These are phyloP conservation scores for Lepidurus couesii DNA, from an alignment of 1,140 invertebrate genomes.

Conservation along the genomic window DNA sequence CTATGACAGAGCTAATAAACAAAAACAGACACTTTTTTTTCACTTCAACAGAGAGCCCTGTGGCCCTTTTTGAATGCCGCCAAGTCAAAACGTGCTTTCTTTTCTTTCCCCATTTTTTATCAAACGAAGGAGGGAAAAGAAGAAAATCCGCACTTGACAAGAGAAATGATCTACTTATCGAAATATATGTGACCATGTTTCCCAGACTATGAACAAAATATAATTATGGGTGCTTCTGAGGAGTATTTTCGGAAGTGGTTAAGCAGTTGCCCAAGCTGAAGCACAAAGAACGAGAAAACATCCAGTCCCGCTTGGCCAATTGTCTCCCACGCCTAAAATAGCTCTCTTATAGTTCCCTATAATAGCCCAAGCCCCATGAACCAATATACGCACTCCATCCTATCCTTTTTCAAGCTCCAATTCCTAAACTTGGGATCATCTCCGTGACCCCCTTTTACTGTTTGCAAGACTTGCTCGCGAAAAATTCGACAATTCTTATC, in stretches of 20 bases:
- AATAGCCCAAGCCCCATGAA: neutral
- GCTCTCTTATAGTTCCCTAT: neutral
- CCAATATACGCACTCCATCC: neutral
- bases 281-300: neutral
- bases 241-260: constrained; percentile 5
- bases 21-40: neutral
- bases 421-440: neutral
- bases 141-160: neutral
- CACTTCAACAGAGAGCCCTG: neutral
- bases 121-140: too few relatives aligned
- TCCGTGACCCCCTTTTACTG: too few relatives aligned
- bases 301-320: neutral
- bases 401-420: neutral
- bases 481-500: too few relatives aligned
- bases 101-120: neutral
- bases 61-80: too few relatives aligned
- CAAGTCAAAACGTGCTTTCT: too few relatives aligned
- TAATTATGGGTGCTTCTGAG: neutral
- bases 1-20: constrained; percentile 15
- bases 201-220: neutral
- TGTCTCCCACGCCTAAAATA: constrained; percentile 11
- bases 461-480: too few relatives aligned
- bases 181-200: neutral
- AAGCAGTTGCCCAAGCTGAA: neutral
- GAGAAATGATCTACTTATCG: neutral